Conservation (phyloP, 2,888 invertebrate species). For the Lithophane ornitopus region DNA sequence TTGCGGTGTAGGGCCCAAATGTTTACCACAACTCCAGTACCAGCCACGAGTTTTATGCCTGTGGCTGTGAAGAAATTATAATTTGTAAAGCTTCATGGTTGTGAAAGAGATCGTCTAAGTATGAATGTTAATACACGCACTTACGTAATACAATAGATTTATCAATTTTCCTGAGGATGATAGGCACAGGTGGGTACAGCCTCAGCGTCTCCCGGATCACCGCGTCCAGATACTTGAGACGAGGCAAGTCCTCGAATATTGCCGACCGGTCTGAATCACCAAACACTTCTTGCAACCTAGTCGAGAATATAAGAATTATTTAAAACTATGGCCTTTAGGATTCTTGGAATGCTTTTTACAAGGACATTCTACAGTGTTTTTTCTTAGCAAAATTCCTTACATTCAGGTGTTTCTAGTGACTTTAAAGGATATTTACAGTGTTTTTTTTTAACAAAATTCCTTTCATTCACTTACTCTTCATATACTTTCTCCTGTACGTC, state of each 20-base stretch:
- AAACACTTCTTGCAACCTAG: slow-evolving; percentile 61
- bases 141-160: slow-evolving; percentile 63
- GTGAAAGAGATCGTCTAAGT: no score
- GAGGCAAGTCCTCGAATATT: slow-evolving; percentile 37
- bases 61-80: slow-evolving; percentile 53
- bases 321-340: no score
- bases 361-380: neutral
- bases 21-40: slow-evolving; percentile 38
- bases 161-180: slow-evolving; percentile 63
- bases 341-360: no score
- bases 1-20: slow-evolving; percentile 73
- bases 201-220: slow-evolving; percentile 69
- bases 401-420: no score
- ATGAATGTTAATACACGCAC: slow-evolving; percentile 20
- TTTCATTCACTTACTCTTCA: slow-evolving; percentile 76
- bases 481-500: slow-evolving; percentile 75
- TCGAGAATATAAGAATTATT: no score
- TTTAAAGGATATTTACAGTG: no score
- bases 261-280: slow-evolving; percentile 50
- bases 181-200: slow-evolving; percentile 71
- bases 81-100: neutral
- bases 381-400: neutral
- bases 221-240: slow-evolving; percentile 68
- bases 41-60: slow-evolving; percentile 45
- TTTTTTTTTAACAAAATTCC: neutral